Base-by-base conservation (phyloP, 2,113 vertebrate species). In the Corapipo altera region DNA sequence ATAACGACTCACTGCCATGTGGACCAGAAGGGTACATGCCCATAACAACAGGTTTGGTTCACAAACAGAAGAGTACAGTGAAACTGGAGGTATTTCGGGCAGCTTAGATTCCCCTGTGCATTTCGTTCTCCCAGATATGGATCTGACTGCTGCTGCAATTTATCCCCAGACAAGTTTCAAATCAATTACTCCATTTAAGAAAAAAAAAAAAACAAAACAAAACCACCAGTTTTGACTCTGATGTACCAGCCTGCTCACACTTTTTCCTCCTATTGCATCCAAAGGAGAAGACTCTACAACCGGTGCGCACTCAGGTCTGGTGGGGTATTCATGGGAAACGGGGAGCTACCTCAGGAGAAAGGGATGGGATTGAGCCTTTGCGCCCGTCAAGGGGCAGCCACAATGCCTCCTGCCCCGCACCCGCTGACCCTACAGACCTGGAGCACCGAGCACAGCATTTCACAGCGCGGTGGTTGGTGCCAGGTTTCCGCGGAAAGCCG, bases 241-340 rank as follows among this genome's bases (percentile, higher is more conserved):
- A 48, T 19, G 24, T 35, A 17, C 66, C 70, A 15, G 64, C 28
- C 57, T 15, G 39, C 73, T 67, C 61, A 22, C 37, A 8, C 43
- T 43, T 75, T 22, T 33, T 24, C 30, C 52, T 35, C 15, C 43
- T 8, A n/a, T 19, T 21, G 46, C 33, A 16, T 16, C 28, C 33
- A 2, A 43, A 78, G 39, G 6, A 20, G 26, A 37, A 16, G 58
- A 16, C 35, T 46, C 54, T 66, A 24, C 1, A 9, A 35, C 9
- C 5, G 2, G 22, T 0, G 7, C 2, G 15, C 11, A 2, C 37
- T 3, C 21, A 3, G 27, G n/a, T 12, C 58, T 33, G 49, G 15
- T 5, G 3, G 19, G 19, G 28, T 28, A 6, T 51, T 70, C 37
- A 5, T 0, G 22, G 33, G 20, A 24, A 39, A 44, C 12, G 2